Evolutionary conservation across 2,113 vertebrate genomes (phyloP).

Genomic region (Hylia prasina): DNA sequence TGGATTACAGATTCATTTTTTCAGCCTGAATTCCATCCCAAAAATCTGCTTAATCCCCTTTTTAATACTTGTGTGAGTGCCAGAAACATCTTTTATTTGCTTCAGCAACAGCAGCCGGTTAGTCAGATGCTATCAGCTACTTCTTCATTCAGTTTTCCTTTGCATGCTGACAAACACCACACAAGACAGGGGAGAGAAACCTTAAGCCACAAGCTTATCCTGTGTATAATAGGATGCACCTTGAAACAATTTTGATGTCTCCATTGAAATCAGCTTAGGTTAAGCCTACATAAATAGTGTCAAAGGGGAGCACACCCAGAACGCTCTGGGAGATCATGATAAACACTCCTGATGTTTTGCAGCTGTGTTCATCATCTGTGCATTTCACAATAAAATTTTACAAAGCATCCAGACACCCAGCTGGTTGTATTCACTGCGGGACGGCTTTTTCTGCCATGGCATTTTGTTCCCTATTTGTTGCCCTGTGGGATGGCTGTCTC

Average conservation of each 20-base stretch:
- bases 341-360: conserved; percentile 73
- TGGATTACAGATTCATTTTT: background rate
- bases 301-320: conserved; percentile 63
- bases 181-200: background rate
- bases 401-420: conserved; percentile 78
- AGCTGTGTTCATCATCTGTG: conserved; percentile 85
- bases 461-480: background rate
- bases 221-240: conserved; percentile 11
- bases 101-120: conserved; percentile 8
- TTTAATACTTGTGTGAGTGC: conserved; percentile 23
- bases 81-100: background rate
- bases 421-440: conserved; percentile 78
- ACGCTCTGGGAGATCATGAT: conserved; percentile 63
- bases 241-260: conserved; percentile 69
- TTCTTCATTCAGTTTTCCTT: conserved; percentile 44
- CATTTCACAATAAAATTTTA: conserved; percentile 89
- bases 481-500: conserved; percentile 57
- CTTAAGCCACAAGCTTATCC: conserved; percentile 29
- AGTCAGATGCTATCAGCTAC: conserved; percentile 53
- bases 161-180: conserved; percentile 40
- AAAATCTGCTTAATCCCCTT: conserved; percentile 41
- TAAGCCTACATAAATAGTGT: conserved; percentile 66
- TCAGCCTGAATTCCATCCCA: background rate
- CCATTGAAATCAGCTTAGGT: conserved; percentile 61
- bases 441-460: conserved; percentile 31